Percentiles rank a stretch among this genome's conserved stretches.
phyloP scores from a whole-genome alignment of 1,140 invertebrate species.

The Phymastichus coffea region DNA sequence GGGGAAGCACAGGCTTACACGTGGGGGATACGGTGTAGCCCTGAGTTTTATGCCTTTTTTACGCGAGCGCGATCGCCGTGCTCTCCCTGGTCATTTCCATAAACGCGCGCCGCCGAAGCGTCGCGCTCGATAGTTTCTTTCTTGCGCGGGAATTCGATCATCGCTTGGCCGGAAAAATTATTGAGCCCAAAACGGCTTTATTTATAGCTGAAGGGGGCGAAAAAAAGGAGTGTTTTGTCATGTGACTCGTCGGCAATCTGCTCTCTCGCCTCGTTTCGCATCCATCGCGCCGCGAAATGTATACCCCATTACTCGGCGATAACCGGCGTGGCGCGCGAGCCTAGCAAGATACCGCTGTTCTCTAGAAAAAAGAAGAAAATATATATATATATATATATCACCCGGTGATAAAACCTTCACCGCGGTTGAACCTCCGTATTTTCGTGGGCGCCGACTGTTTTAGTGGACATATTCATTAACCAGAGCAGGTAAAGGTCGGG shows the following conservation, averaged over 20 bases:
- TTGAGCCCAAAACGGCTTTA: slow-evolving; percentile 27
- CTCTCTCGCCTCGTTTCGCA: slow-evolving; percentile 24
- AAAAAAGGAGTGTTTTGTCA: slow-evolving; percentile 37
- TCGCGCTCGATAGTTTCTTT: not conserved
- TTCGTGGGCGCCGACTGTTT: not conserved
- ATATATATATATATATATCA: no score
- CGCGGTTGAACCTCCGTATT: not conserved
- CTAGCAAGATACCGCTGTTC: slow-evolving; percentile 13
- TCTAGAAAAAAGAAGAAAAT: slow-evolving; percentile 4
- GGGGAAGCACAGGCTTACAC: not conserved
- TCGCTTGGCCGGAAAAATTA: no score
- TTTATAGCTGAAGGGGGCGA: slow-evolving; percentile 7
- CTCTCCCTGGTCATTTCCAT: no score
- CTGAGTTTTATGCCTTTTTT: slow-evolving; percentile 48
- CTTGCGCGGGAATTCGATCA: not conserved
- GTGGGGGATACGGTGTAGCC: slow-evolving; percentile 23
- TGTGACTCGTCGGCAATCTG: slow-evolving; percentile 35
- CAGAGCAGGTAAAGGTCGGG: not conserved
- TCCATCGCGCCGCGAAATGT: slow-evolving; percentile 11
- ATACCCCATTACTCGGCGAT: slow-evolving; percentile 23
- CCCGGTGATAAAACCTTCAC: not conserved
- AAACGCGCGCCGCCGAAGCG: no score
- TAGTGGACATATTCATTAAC: slow-evolving; percentile 1
- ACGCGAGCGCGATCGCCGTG: slow-evolving; percentile 36
- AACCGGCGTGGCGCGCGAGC: no score